Evolutionary conservation across 2,113 vertebrate species (phyloP), one percentile per base, ranked within the genome.

Genomic region (Smithornis capensis): DNA sequence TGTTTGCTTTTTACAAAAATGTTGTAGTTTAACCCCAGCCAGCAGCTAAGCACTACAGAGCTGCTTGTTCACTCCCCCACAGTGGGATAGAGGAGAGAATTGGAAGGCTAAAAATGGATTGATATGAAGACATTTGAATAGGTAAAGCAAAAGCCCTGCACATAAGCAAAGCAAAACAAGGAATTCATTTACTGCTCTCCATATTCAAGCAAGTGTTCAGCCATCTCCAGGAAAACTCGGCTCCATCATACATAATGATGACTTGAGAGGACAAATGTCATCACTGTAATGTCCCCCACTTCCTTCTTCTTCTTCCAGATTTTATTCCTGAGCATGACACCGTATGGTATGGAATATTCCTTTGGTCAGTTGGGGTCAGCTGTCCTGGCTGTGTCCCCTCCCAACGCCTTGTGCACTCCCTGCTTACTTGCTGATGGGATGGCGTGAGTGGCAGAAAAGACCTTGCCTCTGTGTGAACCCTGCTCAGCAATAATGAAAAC

Each of bases 401-500:
- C 53, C 0, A 1, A 12, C 53, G 75, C 19, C 33, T 60, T 68
- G 45, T 38, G 1, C 53, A 67, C 3, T 7, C 33, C 24, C 38
- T 45, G 1, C 44, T 16, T 45, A 50, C 44, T 28, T 0, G 0
- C 15, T 82, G 53, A 19, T 52, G 19, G 37, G 27, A 4, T 24
- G 33, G 44, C 3, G 4, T 59, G 33, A 74, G 44, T 59, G 73
- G 23, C 28, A 68, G 28, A 89, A 68, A 68, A 75, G 23, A 24
- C 53, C 28, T 68, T 67, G 45, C 19, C 33, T n/a, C 33, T 67
- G 13, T 45, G 37, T 29, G n/a, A 38, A 3, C 22, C 44, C 44
- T 28, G 27, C 37, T 67, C 12, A 38, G 23, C 45, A 45, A 19
- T 24, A 75, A 38, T 24, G 53, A 52, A 67, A 38, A 38, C 28